A percentile compares a stretch with the other conserved stretches of the same genome.
Conservation (phyloP, 2,797 vertebrate species). For the Galagoides demidoff region DNA sequence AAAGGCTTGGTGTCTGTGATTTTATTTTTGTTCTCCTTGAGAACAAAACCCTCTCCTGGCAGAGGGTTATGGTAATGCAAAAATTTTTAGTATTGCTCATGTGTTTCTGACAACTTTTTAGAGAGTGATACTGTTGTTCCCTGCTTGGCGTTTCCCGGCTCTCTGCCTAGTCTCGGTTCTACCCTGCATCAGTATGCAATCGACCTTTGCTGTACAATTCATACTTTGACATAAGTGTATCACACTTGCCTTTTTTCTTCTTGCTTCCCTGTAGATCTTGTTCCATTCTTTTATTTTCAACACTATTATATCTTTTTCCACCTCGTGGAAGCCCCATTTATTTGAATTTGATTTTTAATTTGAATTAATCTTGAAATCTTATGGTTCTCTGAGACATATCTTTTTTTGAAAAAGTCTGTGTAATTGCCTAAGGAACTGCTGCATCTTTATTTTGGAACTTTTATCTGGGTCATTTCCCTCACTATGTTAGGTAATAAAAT, state of each 20-base stretch:
- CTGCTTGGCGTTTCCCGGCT: background rate
- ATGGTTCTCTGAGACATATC: background rate
- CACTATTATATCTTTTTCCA: background rate
- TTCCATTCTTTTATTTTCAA: background rate
- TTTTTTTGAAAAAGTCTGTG: background rate
- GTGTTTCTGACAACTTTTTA: background rate
- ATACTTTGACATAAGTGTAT: background rate
- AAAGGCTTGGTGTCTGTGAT: background rate
- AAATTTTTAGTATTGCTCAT: background rate
- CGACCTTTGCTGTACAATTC: background rate
- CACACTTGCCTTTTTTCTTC: background rate
- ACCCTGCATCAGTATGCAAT: background rate
- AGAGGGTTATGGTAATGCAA: background rate
- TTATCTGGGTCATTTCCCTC: background rate
- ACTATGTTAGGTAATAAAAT: background rate
- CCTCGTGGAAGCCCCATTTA: background rate
- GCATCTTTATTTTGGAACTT: background rate
- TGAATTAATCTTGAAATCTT: conserved; percentile 24
- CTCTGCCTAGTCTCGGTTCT: background rate
- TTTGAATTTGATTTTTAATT: conserved; percentile 35
- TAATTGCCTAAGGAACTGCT: background rate
- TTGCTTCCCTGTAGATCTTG: background rate
- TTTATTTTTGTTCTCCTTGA: conserved; percentile 25
- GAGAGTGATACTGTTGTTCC: background rate
- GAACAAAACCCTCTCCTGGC: background rate